phyloP scores from a whole-genome alignment of 2,888 invertebrate species.

The Aphidoletes aphidimyza region DNA sequence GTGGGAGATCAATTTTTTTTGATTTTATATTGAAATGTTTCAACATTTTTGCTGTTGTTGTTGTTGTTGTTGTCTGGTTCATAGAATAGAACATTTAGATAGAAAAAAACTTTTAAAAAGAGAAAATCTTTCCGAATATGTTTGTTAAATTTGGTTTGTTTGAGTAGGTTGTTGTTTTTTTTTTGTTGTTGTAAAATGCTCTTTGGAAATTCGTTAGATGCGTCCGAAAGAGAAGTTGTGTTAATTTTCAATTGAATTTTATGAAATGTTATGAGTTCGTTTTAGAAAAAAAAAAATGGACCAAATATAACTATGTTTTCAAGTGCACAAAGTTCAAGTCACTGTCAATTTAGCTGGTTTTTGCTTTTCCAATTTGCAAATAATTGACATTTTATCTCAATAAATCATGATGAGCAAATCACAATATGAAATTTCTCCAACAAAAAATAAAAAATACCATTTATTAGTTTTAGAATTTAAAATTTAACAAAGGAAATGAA shows the following conservation, averaged over 20 bases:
- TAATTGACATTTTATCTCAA: slow-evolving; percentile 9
- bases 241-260: no score
- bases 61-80: no score
- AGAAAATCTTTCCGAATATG: not conserved
- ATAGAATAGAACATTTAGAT: slow-evolving; percentile 35
- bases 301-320: not conserved
- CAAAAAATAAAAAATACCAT: not conserved
- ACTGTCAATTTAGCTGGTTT: not conserved
- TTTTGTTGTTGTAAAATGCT: no score
- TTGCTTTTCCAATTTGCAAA: not conserved
- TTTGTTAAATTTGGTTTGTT: not conserved
- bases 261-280: no score
- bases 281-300: no score
- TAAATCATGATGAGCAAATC: not conserved
- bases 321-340: not conserved
- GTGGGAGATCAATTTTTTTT: not conserved
- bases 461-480: no score
- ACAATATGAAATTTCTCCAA: not conserved
- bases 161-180: not conserved
- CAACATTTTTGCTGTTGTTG: not conserved
- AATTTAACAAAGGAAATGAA: not conserved
- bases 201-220: no score
- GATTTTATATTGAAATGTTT: no score
- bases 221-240: no score
- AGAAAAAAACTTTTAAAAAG: not conserved